Evolutionary conservation across 2,888 invertebrate genomes (phyloP), one percentile per base, ranked within the genome.

Genomic region (Parnassius smintheus): DNA sequence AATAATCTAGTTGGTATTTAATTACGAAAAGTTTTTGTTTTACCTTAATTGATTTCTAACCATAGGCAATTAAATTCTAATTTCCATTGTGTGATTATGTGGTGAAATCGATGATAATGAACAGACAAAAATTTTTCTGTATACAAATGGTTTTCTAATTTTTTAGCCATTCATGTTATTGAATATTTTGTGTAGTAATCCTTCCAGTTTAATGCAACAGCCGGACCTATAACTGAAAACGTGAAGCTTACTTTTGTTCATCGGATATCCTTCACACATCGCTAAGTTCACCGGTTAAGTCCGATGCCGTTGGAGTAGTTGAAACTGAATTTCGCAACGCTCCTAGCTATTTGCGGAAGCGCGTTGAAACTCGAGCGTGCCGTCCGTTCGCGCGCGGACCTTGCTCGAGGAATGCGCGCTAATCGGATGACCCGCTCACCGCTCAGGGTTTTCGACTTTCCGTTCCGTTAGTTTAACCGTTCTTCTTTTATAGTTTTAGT

Each of bases 311-410:
- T 13, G 1, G 12, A 46, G n/a, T 75, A 65, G 81, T 83, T 89
- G 89, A 88, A 83, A 75, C 82, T 74, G 65, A 67, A 69, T 74
- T 69, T 66, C 67, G 76, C 78, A 80, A 73, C 72, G 70, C 72
- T 72, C 69, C 69, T 42, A 41, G 74, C 70, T 68, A 78, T 77
- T 78, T 82, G 82, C 83, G 88, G 87, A 86, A 82, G 68, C 78
- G 74, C 69, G 72, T 81, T 73, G 81, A 81, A 86, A 83, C 53
- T 41, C 44, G 42, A 9, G 49, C 49, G 49, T 13, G 49, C 49
- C 49, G 49, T 49, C 49, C 49, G 49, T 13, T 49, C 49, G n/a
- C 49, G 49, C 10, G 48, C 56, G 53, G 56, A 62, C 41, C 52
- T 56, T 54, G 60, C 8, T 52, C n/a, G 42, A 53, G 57, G 45